A percentile compares a stretch with the other conserved stretches of the same genome.
phyloP scores from a whole-genome alignment of 2,113 vertebrate species.

The Balaenoptera acutorostrata region DNA sequence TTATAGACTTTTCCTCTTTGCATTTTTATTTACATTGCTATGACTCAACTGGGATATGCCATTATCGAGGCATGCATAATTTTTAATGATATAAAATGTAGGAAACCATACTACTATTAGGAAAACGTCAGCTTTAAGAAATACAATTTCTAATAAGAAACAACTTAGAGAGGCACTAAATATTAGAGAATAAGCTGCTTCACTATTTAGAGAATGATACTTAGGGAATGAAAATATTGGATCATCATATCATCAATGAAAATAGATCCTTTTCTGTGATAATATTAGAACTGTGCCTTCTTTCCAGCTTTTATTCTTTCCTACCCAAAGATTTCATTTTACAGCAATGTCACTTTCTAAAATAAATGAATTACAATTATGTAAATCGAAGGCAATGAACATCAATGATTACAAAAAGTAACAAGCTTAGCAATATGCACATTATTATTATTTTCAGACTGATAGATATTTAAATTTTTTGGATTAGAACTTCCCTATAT shows the following conservation, averaged over 20 bases:
- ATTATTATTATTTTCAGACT: not conserved
- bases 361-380: not conserved
- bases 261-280: constrained; percentile 5
- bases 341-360: not conserved
- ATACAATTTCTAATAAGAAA: constrained; percentile 42
- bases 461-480: not conserved
- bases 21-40: constrained; percentile 70
- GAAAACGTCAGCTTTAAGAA: constrained; percentile 52
- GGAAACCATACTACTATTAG: not conserved
- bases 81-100: constrained; percentile 63
- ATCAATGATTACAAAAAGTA: not conserved
- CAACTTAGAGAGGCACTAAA: constrained; percentile 46
- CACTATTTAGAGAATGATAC: constrained; percentile 3
- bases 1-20: constrained; percentile 61
- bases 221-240: not conserved
- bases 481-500: not conserved
- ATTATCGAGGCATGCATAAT: constrained; percentile 46
- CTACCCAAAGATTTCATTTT: not conserved
- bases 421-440: not conserved
- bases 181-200: not conserved
- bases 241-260: constrained; percentile 26
- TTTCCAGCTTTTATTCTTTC: not conserved
- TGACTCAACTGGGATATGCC: constrained; percentile 43
- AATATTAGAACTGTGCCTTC: not conserved
- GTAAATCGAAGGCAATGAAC: not conserved